Evolutionary conservation across 64 coral and sea anemone species (phyloP).

Genomic region (Porites australiensis): DNA sequence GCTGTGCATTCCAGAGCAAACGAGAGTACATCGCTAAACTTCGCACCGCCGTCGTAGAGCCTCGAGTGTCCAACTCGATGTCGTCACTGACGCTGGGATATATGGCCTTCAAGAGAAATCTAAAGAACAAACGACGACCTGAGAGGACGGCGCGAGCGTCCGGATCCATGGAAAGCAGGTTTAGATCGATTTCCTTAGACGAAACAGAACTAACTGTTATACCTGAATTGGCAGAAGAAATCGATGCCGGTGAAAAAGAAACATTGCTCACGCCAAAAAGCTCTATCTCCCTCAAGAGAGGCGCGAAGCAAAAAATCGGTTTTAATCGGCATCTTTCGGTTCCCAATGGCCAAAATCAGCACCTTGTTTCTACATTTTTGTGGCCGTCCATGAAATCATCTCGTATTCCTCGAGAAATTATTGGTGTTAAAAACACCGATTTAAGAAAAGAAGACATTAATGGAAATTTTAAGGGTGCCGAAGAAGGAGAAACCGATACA

Average conservation of each 20-base stretch:
- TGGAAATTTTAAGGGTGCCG: neutral
- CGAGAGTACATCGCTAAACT: conserved; percentile 16
- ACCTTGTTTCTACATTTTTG: neutral
- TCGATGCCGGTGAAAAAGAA: neutral
- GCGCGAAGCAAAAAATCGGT: neutral
- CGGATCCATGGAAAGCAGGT: neutral
- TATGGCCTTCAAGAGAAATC: conserved; percentile 36
- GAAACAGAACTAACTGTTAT: neutral
- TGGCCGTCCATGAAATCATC: neutral
- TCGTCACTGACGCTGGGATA: conserved; percentile 45
- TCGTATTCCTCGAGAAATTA: too few relatives aligned
- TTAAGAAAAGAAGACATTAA: neutral
- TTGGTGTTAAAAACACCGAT: neutral
- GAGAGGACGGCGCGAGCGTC: neutral
- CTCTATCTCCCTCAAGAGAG: neutral
- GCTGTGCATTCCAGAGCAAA: neutral
- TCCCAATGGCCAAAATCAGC: neutral
- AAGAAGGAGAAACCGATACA: neutral
- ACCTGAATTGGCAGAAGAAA: conserved; percentile 12
- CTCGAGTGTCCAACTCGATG: conserved; percentile 47
- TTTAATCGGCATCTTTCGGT: neutral
- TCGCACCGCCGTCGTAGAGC: neutral
- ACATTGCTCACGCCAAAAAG: neutral
- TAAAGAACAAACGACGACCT: conserved; percentile 20
- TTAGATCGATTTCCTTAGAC: conserved; percentile 11